Conservation (phyloP, 2,888 invertebrate species). For the Drosophila diplacantha region DNA sequence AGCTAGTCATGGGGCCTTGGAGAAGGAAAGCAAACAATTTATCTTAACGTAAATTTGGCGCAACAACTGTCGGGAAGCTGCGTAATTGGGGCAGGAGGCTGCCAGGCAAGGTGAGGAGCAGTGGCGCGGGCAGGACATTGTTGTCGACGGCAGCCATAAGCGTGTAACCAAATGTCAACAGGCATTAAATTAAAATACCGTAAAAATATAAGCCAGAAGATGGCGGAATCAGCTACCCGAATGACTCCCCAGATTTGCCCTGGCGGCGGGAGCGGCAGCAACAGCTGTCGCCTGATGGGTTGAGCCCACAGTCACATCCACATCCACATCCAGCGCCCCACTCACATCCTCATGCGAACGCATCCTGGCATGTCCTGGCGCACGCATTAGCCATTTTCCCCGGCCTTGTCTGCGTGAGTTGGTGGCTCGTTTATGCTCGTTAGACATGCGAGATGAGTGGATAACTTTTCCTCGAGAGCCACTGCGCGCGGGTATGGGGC, state of each 20-base stretch:
- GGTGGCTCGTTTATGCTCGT: conserved; percentile 43
- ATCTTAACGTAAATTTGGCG: conserved; percentile 43
- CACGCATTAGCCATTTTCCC: conserved; percentile 41
- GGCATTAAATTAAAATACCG: conserved; percentile 60
- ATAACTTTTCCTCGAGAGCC: conserved; percentile 34
- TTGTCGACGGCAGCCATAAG: conserved; percentile 37
- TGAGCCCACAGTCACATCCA: conserved; percentile 9
- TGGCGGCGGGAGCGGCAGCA: conserved; percentile 25
- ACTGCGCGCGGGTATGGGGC: conserved; percentile 3
- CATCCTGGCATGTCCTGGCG: conserved; percentile 13
- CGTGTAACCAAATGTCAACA: conserved; percentile 59
- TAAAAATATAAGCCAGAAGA: conserved; percentile 48
- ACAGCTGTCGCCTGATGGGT: conserved; percentile 48
- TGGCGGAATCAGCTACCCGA: conserved; percentile 41
- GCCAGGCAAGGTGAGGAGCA: conserved; percentile 3
- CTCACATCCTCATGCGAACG: conserved; percentile 5
- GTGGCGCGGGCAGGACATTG: conserved; percentile 24
- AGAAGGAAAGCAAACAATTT: conserved; percentile 50
- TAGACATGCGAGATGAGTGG: conserved; percentile 46
- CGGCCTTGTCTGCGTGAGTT: conserved; percentile 31
- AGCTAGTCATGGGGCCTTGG: conserved; percentile 30
- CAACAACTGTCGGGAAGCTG: conserved; percentile 43
- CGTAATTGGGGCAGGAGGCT: conserved; percentile 24
- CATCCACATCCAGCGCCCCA: not conserved
- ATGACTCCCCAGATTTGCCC: conserved; percentile 44